A percentile compares a stretch with the other conserved stretches of the same genome.
Evolutionary conservation across 2,113 vertebrate genomes (phyloP).

Genomic region (Elephas maximus): DNA sequence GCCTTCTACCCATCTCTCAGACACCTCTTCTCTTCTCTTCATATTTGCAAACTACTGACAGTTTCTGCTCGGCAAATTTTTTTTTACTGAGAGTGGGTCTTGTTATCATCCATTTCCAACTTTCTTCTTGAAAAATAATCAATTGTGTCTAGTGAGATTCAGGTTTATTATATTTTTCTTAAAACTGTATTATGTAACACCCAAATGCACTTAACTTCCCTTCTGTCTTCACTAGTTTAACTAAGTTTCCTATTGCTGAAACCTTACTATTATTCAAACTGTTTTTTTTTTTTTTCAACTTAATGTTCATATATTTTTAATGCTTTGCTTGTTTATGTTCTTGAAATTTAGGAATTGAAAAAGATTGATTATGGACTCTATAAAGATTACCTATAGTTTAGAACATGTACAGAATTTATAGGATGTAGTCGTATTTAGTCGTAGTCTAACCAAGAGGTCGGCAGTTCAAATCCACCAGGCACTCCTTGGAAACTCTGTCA

Average conservation of each 20-base stretch:
- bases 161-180: not conserved
- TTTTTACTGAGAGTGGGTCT: not conserved
- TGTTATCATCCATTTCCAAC: not conserved
- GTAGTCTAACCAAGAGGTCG: no score
- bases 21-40: slow-evolving; percentile 85
- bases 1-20: slow-evolving; percentile 91
- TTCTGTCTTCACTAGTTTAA: not conserved
- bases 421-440: not conserved
- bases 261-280: not conserved
- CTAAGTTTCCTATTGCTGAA: not conserved
- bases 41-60: slow-evolving; percentile 83
- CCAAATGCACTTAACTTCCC: not conserved
- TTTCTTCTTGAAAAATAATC: slow-evolving; percentile 26
- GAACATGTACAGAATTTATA: not conserved
- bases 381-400: slow-evolving; percentile 34
- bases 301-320: slow-evolving; percentile 14
- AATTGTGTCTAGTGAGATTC: not conserved
- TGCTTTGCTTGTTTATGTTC: not conserved
- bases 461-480: no score
- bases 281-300: not conserved
- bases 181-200: not conserved
- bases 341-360: slow-evolving; percentile 42
- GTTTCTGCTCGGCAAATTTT: slow-evolving; percentile 75
- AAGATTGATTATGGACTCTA: not conserved
- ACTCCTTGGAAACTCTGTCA: no score